A percentile compares a stretch with the other conserved stretches of the same genome.
phyloP scores from a whole-genome alignment of 2,888 invertebrate genomes.

The Mesoligia furuncula region DNA sequence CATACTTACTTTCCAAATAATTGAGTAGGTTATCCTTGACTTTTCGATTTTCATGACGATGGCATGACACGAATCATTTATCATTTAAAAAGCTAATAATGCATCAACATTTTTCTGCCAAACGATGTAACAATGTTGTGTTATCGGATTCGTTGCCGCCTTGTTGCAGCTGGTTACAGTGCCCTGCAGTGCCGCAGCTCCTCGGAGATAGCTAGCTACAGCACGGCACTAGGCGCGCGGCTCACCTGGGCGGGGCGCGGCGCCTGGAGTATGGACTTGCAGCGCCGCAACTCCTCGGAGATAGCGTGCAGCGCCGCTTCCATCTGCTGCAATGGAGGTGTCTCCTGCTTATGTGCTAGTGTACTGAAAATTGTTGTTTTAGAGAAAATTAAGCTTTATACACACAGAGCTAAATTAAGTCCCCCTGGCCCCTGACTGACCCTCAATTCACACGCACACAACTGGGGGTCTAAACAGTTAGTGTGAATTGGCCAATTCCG shows the following conservation, averaged over 20 bases:
- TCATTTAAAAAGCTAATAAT: too few species aligned
- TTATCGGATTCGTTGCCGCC: too few species aligned
- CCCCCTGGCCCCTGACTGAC: neutral
- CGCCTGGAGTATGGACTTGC: constrained; percentile 72
- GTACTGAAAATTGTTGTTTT: constrained; percentile 6
- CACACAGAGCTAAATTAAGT: neutral
- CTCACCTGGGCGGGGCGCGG: constrained; percentile 63
- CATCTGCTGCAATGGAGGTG: constrained; percentile 67
- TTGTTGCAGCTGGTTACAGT: neutral
- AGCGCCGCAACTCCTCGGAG: constrained; percentile 76
- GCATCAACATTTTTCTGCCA: too few species aligned
- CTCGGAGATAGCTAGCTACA: too few species aligned
- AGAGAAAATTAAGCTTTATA: neutral
- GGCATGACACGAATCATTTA: neutral
- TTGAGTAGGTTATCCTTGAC: neutral
- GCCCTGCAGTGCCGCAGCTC: too few species aligned
- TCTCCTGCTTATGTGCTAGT: constrained; percentile 4
- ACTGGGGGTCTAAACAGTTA: neutral
- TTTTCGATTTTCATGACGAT: neutral
- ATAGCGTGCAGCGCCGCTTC: constrained; percentile 76
- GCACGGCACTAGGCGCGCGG: neutral
- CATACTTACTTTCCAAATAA: neutral
- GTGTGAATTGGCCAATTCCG: too few species aligned
- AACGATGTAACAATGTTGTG: too few species aligned
- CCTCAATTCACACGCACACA: too few species aligned